Percentiles rank a stretch among this genome's conserved stretches.
Evolutionary conservation across 2,797 vertebrate species (phyloP).

Genomic region (Meriones psammophilus): DNA sequence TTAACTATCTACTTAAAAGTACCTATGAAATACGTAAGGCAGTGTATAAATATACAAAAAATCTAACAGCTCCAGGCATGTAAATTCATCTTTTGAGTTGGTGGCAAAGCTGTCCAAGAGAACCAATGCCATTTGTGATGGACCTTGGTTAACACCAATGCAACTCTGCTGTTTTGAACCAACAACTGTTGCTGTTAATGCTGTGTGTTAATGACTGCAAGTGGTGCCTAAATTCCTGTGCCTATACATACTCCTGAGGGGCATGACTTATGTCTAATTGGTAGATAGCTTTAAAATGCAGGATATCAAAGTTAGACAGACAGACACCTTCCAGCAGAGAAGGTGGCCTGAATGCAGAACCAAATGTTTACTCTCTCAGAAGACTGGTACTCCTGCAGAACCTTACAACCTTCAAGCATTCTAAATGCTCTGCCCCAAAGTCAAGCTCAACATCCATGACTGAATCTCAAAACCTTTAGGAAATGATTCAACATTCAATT

Average conservation of each 20-base stretch:
- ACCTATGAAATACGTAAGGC: not conserved
- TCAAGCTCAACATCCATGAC: not conserved
- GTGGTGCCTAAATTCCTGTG: fast-evolving
- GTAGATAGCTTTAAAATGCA: not conserved
- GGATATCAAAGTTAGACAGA: not conserved
- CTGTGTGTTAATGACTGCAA: too few relatives aligned
- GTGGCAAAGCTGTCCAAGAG: not conserved
- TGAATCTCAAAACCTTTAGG: not conserved
- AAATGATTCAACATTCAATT: not conserved
- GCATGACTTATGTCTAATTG: fast-evolving
- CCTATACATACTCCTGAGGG: fast-evolving
- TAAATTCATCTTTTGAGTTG: not conserved
- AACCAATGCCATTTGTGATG: not conserved
- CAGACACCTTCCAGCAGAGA: not conserved
- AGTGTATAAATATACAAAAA: not conserved
- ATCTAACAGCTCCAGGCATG: not conserved
- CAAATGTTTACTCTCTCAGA: not conserved
- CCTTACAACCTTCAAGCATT: not conserved
- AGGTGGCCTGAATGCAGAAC: not conserved
- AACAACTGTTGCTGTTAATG: not conserved
- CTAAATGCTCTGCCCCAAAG: fast-evolving
- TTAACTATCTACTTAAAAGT: not conserved
- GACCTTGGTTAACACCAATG: not conserved
- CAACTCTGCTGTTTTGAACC: not conserved
- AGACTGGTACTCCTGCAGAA: not conserved